Conservation (phyloP, 1,140 invertebrate species). For the Drosophila busckii region DNA sequence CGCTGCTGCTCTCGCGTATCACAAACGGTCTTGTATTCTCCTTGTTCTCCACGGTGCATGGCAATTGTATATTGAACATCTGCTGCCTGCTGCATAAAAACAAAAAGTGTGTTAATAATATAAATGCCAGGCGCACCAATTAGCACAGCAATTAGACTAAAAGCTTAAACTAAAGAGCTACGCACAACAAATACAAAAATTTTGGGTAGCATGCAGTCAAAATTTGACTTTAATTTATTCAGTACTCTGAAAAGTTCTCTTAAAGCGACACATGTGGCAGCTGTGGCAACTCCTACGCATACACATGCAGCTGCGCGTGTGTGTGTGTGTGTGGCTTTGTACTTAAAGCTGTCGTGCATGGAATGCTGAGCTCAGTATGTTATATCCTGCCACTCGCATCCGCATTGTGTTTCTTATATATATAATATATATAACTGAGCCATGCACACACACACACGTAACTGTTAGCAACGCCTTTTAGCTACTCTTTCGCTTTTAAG, state of each 20-base stretch:
- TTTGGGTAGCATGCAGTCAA: too few species aligned
- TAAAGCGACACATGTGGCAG: conserved; percentile 63
- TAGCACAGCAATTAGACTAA: background rate
- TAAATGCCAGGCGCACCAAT: background rate
- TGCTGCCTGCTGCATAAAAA: conserved; percentile 83
- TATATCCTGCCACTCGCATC: conserved; percentile 60
- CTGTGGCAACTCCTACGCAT: conserved; percentile 51
- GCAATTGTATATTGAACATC: conserved; percentile 85
- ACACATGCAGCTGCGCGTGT: conserved; percentile 10
- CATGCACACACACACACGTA: conserved; percentile 31
- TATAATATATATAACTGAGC: background rate
- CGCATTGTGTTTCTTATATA: conserved; percentile 28
- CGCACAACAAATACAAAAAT: too few species aligned
- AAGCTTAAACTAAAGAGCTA: conserved; percentile 23
- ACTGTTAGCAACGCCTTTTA: background rate
- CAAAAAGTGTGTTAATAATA: conserved; percentile 15
- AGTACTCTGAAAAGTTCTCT: too few species aligned
- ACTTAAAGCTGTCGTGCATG: conserved; percentile 58
- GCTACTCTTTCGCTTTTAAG: conserved; percentile 16
- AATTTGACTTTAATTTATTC: too few species aligned
- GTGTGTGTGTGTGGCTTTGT: conserved; percentile 54
- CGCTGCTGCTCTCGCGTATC: conserved; percentile 83
- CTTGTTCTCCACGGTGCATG: conserved; percentile 89
- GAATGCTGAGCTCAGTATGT: conserved; percentile 32
- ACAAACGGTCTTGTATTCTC: conserved; percentile 90